These are phyloP conservation scores for Xylocampa areola DNA, from an alignment of 2,888 invertebrate genomes.

Conservation along the genomic window DNA sequence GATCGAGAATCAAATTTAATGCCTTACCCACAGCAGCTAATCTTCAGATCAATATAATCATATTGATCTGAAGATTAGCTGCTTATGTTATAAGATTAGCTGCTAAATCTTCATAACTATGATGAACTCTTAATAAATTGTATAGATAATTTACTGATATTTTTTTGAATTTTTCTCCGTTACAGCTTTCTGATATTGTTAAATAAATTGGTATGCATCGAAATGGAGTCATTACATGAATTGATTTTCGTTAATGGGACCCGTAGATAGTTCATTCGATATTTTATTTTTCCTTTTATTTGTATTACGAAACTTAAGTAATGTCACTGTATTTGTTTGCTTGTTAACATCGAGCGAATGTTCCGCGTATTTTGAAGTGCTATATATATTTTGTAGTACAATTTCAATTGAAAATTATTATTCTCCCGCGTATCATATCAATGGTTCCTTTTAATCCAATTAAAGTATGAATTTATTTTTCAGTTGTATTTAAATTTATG, in stretches of 20 bases:
- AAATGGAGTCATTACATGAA: slow-evolving; percentile 48
- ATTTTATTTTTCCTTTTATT: slow-evolving; percentile 28
- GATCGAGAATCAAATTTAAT: no score
- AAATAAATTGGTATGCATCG: slow-evolving; percentile 39
- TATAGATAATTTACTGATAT: no score
- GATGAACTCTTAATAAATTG: no score
- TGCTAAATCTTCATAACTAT: no score
- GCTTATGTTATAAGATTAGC: no score
- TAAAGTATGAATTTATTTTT: background rate
- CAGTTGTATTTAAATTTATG: no score
- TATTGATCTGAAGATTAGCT: no score
- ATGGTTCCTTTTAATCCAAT: background rate
- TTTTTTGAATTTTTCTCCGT: slow-evolving; percentile 14
- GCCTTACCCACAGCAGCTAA: no score
- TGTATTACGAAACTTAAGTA: slow-evolving; percentile 19
- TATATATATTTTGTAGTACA: no score
- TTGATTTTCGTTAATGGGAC: slow-evolving; percentile 47
- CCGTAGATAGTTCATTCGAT: slow-evolving; percentile 23
- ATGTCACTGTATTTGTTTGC: slow-evolving; percentile 5
- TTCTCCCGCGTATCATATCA: background rate
- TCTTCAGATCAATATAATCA: no score
- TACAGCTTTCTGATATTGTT: slow-evolving; percentile 38
- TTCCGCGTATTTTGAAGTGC: background rate
- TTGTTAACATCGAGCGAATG: slow-evolving; percentile 6
- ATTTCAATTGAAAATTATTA: slow-evolving; percentile 12